Evolutionary conservation across 2,113 vertebrate species (phyloP).

Genomic region (Rhea pennata): DNA sequence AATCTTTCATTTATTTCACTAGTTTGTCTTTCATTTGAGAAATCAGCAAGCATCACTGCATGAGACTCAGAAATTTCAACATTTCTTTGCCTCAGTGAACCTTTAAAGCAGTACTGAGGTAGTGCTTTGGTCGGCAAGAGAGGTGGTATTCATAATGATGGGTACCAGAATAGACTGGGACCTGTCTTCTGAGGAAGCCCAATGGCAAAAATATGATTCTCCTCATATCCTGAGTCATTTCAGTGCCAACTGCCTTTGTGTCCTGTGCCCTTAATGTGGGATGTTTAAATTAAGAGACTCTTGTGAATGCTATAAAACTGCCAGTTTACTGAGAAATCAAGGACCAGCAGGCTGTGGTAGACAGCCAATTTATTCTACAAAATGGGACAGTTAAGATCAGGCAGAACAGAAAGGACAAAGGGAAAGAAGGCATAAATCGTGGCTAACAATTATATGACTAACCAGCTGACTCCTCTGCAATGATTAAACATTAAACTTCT

Average conservation of each 20-base stretch:
- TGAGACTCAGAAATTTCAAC: neutral
- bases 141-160: rapidly evolving
- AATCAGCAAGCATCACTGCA: rapidly evolving
- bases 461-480: conserved; percentile 11
- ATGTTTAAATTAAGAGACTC: neutral
- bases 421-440: conserved; percentile 21
- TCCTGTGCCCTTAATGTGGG: neutral
- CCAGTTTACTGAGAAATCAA: neutral
- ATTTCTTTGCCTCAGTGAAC: neutral
- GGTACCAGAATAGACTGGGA: neutral
- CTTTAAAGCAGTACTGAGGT: neutral
- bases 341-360: neutral
- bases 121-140: neutral
- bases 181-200: neutral
- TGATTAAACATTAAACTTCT: conserved; percentile 65
- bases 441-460: conserved; percentile 46
- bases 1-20: neutral
- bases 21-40: neutral
- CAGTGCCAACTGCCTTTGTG: neutral
- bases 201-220: neutral
- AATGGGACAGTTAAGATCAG: neutral
- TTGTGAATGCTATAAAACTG: neutral
- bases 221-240: neutral
- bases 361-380: neutral
- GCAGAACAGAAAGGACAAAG: conserved; percentile 61